These are phyloP conservation scores for Bactericera cockerelli DNA, from an alignment of 1,140 invertebrate genomes.

Conservation along the genomic window DNA sequence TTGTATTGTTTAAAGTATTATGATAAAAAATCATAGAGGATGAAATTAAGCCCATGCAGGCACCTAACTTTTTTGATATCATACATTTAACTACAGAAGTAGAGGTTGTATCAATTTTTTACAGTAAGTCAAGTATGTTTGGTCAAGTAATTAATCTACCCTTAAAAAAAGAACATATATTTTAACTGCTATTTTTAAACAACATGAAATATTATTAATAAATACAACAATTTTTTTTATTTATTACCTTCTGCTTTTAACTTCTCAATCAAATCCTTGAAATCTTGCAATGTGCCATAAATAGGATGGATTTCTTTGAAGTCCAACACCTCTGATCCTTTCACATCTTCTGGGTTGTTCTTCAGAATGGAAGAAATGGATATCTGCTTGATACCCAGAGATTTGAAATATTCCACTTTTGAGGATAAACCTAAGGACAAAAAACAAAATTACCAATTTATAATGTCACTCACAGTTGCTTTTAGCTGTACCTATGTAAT, in stretches of 20 bases:
- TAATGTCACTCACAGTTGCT: constrained; percentile 10
- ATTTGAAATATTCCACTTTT: constrained; percentile 32
- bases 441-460: constrained; percentile 10
- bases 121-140: too few species aligned
- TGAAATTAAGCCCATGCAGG: too few species aligned
- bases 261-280: constrained; percentile 27
- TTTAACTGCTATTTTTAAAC: too few species aligned
- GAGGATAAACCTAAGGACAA: constrained; percentile 27
- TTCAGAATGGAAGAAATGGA: constrained; percentile 37
- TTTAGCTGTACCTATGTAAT: background rate
- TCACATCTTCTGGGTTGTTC: constrained; percentile 29
- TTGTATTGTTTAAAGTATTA: background rate
- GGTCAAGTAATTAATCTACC: too few species aligned
- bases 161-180: too few species aligned
- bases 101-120: too few species aligned
- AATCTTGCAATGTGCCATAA: constrained; percentile 34
- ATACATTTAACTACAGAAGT: too few species aligned
- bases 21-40: background rate
- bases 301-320: constrained; percentile 31
- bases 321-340: constrained; percentile 31
- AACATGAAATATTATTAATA: too few species aligned
- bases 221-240: too few species aligned
- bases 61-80: too few species aligned
- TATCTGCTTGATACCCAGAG: constrained; percentile 35
- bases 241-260: constrained; percentile 19